Base-by-base conservation (phyloP, 1,140 invertebrate genomes). In the Drosophila truncata region DNA sequence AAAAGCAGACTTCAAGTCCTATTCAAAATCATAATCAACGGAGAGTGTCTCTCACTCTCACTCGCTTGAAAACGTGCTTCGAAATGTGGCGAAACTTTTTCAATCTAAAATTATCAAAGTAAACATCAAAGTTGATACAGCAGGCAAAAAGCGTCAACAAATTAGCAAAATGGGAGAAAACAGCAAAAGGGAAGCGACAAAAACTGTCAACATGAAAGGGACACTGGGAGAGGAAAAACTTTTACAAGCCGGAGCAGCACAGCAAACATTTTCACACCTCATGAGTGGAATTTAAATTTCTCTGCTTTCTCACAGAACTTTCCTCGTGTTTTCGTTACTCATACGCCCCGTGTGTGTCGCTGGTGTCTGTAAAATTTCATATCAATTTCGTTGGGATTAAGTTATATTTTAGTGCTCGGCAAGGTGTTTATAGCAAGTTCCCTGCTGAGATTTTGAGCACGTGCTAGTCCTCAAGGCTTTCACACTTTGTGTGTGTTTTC, bases 21-120 rank as follows among this genome's bases (percentile, higher is more conserved):
- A 59, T 62, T 31, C 42, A 39, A 23, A 33, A 42, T 52, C 61
- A 39, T 62, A 20, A 42, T 52, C 52, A 60, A 4, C 9, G 7
- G 13, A 63, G 33, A 55, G 52, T 25, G 18, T n/a, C 25, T 18
- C 7, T 25, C 14, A 4, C 29, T 29, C 11, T 74, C 46, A 58
- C 1, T 46, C 13, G 31, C 29, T 55, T 39, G 18, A 55, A 16
- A 42, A 55, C 83, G 62, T 69, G 60, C 66, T 58, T 10, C 13
- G 50, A 39, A 59, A 33, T 52, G 54, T 57, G 16, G 46, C 16
- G 27, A 87, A 87, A 88, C 77, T 88, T 88, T 87, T 88, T 88
- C 80, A 88, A 90, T 84, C 80, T 67, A 88, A 88, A 80, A 88
- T 88, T 88, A 87, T 88, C 80, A 90, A 87, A 84, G 78, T 69